A percentile compares a stretch with the other conserved stretches of the same genome.
These are phyloP conservation scores for Aix galericulata DNA, from an alignment of 2,113 vertebrate species.

Conservation along the genomic window DNA sequence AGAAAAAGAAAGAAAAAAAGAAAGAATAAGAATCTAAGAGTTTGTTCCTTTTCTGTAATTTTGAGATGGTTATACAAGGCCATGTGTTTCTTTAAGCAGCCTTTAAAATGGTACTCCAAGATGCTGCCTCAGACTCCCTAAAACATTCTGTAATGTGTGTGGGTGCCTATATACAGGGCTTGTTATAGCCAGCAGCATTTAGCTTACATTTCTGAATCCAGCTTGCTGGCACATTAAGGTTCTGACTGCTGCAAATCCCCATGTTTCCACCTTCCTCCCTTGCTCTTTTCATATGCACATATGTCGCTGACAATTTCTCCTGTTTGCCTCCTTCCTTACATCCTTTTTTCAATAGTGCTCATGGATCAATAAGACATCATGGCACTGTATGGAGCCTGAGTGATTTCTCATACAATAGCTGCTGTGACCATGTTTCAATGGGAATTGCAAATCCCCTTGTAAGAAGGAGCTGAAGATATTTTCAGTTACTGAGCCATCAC, in stretches of 20 bases:
- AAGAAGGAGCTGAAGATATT: neutral
- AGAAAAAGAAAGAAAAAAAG: neutral
- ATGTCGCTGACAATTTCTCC: constrained; percentile 30
- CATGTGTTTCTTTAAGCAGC: neutral
- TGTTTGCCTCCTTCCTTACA: neutral
- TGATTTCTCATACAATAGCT: constrained; percentile 57
- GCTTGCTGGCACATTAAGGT: neutral
- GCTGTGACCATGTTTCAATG: constrained; percentile 36
- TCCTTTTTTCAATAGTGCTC: constrained; percentile 6
- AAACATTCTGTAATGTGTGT: neutral
- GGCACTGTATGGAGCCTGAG: constrained; percentile 19
- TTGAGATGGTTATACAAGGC: neutral
- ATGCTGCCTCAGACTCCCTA: neutral
- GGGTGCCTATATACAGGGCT: neutral
- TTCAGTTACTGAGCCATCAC: neutral
- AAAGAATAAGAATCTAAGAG: neutral
- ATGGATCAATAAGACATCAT: constrained; percentile 52
- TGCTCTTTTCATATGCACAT: constrained; percentile 51
- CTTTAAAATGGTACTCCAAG: neutral
- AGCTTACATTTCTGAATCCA: neutral
- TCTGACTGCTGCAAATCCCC: constrained; percentile 15
- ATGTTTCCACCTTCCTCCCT: constrained; percentile 3
- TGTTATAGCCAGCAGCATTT: neutral
- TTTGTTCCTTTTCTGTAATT: constrained; percentile 2
- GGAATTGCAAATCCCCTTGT: constrained; percentile 44